Conservation (phyloP, 2,797 vertebrate genomes). For the Hoplostethus atlanticus region DNA sequence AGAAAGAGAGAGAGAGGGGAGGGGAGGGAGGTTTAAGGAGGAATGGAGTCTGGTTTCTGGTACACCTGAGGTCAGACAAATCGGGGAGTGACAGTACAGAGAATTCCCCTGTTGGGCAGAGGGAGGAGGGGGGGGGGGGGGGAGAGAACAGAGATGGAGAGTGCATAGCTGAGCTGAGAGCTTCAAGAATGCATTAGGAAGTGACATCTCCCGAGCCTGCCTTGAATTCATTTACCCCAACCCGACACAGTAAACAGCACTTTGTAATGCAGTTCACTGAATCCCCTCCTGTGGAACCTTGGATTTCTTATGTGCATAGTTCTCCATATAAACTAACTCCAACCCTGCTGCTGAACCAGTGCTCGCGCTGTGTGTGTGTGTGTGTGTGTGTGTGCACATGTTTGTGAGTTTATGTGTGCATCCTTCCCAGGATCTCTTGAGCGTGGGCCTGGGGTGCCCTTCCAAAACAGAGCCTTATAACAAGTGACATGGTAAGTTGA, state of each 20-base stretch:
- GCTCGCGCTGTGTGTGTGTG: not conserved
- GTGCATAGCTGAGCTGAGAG: conserved; percentile 25
- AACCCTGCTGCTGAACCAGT: conserved; percentile 13
- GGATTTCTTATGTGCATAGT: conserved; percentile 58
- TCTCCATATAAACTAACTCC: conserved; percentile 59
- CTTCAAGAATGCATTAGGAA: conserved; percentile 54
- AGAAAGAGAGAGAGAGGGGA: conserved; percentile 23
- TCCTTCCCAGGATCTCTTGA: conserved; percentile 19
- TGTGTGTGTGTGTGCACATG: conserved; percentile 5
- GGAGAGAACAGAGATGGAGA: conserved; percentile 1
- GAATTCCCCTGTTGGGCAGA: conserved; percentile 40
- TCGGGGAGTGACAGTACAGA: conserved; percentile 37
- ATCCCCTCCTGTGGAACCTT: conserved; percentile 45
- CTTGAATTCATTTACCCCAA: conserved; percentile 56
- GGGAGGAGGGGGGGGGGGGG: conserved; percentile 28
- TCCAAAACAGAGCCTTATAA: conserved; percentile 26
- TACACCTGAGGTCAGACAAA: conserved; percentile 40
- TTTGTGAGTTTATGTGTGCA: not conserved
- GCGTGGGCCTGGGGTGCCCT: not conserved
- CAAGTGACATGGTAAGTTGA: conserved; percentile 63
- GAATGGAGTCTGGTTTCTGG: conserved; percentile 40
- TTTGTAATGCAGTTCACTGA: conserved; percentile 43
- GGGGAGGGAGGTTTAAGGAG: conserved; percentile 37
- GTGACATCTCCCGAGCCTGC: conserved; percentile 45
- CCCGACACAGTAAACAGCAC: conserved; percentile 53